Evolutionary conservation across 2,797 vertebrate species (phyloP).

Genomic region (Anguilla anguilla): DNA sequence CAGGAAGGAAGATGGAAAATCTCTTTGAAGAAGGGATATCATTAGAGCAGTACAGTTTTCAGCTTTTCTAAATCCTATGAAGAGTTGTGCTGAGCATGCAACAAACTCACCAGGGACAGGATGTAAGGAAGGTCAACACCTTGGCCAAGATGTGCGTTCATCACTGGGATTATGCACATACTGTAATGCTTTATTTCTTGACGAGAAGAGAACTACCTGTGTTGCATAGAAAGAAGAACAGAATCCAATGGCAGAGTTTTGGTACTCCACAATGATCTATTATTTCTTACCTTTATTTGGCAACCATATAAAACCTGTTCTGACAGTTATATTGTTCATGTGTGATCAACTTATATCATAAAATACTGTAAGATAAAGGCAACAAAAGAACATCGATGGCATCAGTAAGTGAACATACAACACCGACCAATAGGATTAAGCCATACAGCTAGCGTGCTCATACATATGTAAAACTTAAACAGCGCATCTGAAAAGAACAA

Average conservation of each 20-base stretch:
- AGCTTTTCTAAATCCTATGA: not conserved
- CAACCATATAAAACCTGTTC: not conserved
- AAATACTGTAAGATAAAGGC: not conserved
- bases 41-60: not conserved
- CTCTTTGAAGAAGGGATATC: not conserved
- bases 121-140: not conserved
- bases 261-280: not conserved
- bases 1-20: conserved; percentile 7
- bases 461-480: not conserved
- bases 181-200: not conserved
- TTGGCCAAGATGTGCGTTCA: not conserved
- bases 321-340: too few relatives aligned
- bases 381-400: not conserved
- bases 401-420: not conserved
- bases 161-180: not conserved
- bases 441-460: not conserved
- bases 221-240: not conserved
- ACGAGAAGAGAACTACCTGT: not conserved
- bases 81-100: not conserved
- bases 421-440: not conserved
- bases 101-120: not conserved
- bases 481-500: not conserved
- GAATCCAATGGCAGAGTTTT: not conserved
- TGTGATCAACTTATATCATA: not conserved
- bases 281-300: not conserved